These are phyloP conservation scores for Haliclystus octoradiatus DNA, from an alignment of 30 jellyfish, hydroid and myxozoan species.

Conservation along the genomic window DNA sequence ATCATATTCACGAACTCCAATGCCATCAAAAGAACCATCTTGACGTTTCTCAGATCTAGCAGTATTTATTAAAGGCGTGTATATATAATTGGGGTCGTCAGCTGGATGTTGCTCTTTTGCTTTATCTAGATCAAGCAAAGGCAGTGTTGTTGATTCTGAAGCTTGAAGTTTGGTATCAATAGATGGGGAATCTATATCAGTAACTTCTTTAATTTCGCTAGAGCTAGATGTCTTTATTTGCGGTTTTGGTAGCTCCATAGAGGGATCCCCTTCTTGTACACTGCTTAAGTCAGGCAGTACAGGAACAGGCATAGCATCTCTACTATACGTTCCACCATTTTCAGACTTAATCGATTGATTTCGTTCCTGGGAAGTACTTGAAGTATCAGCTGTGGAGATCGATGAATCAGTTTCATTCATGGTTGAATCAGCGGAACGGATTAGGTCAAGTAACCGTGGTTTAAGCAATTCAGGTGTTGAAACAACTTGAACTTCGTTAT, in stretches of 20 bases:
- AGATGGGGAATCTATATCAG: background rate
- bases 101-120: background rate
- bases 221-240: slow-evolving; percentile 35
- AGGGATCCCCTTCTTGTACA: slow-evolving; percentile 3
- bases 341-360: background rate
- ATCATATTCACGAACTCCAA: slow-evolving; percentile 39
- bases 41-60: slow-evolving; percentile 1
- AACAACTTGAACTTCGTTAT: background rate
- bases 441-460: background rate
- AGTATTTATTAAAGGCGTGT: slow-evolving; percentile 54
- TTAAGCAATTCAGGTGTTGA: background rate
- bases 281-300: slow-evolving; percentile 2
- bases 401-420: background rate
- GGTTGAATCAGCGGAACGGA: background rate
- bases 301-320: background rate
- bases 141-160: background rate
- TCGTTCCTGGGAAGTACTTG: background rate
- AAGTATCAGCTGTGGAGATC: background rate
- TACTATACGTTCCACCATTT: background rate
- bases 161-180: background rate
- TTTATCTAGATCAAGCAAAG: background rate
- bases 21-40: slow-evolving; percentile 28
- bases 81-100: slow-evolving; percentile 18
- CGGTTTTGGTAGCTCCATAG: slow-evolving; percentile 12
- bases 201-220: background rate